Conservation (phyloP, 2,888 invertebrate species). For the Zaprionus obscuricornis region DNA sequence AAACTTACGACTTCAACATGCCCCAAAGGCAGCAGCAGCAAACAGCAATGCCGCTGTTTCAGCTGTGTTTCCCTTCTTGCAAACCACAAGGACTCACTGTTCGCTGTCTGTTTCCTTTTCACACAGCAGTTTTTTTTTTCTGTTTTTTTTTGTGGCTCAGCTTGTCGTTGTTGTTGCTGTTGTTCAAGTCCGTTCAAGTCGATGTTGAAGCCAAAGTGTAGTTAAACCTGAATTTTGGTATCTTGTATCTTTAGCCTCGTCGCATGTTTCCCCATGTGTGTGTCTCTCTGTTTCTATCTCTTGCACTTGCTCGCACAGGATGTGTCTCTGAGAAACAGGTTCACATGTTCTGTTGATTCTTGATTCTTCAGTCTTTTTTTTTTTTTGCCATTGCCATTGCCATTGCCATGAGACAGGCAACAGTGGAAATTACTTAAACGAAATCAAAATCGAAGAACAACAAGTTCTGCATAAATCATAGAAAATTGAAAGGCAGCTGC, state of each 20-base stretch:
- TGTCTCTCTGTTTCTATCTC: slow-evolving; percentile 9
- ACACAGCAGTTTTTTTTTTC: background rate
- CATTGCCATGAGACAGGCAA: slow-evolving; percentile 24
- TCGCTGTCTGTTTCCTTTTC: background rate
- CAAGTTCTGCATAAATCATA: slow-evolving; percentile 67
- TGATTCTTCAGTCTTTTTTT: background rate
- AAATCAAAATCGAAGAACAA: slow-evolving; percentile 8
- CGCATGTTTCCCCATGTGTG: background rate
- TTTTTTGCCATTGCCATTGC: background rate
- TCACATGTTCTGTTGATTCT: slow-evolving; percentile 58
- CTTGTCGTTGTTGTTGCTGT: too few relatives aligned
- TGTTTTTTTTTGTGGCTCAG: background rate
- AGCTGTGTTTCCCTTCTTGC: slow-evolving; percentile 36
- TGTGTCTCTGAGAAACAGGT: slow-evolving; percentile 65
- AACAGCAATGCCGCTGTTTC: slow-evolving; percentile 6
- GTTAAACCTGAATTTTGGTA: slow-evolving; percentile 74
- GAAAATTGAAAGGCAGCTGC: slow-evolving; percentile 57
- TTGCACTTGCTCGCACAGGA: slow-evolving; percentile 61
- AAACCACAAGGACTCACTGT: background rate
- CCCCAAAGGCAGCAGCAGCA: slow-evolving; percentile 13
- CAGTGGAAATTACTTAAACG: slow-evolving; percentile 58
- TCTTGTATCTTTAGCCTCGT: slow-evolving; percentile 41
- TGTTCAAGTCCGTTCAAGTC: slow-evolving; percentile 7
- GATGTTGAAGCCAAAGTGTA: slow-evolving; percentile 50
- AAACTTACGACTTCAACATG: slow-evolving; percentile 15